phyloP scores from a whole-genome alignment of 2,113 vertebrate genomes.

The Mesitornis unicolor region DNA sequence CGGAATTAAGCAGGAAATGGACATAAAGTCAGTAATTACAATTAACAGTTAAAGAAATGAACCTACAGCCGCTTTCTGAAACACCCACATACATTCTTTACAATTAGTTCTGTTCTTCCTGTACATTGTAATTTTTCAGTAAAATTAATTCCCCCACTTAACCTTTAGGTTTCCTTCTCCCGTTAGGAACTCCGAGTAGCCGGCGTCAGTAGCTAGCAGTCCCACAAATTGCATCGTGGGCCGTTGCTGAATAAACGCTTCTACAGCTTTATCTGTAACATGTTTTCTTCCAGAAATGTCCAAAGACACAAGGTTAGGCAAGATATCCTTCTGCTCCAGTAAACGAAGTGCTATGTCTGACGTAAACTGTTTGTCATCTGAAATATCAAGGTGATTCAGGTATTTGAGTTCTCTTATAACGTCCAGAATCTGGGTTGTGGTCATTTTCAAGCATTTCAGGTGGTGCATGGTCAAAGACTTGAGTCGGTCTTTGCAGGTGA shows the following conservation, averaged over 20 bases:
- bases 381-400: slow-evolving; percentile 95
- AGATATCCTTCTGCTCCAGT: slow-evolving; percentile 87
- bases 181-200: slow-evolving; percentile 92
- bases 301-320: slow-evolving; percentile 88
- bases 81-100: neutral
- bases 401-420: slow-evolving; percentile 89
- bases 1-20: neutral
- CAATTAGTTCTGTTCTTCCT: neutral
- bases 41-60: neutral
- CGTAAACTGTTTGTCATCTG: slow-evolving; percentile 98
- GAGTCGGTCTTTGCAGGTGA: slow-evolving; percentile 88
- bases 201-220: slow-evolving; percentile 93
- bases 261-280: slow-evolving; percentile 90
- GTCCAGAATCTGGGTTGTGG: slow-evolving; percentile 89
- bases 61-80: neutral
- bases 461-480: slow-evolving; percentile 96
- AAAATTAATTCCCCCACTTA: slow-evolving; percentile 37
- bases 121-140: neutral
- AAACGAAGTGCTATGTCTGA: slow-evolving; percentile 96
- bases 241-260: slow-evolving; percentile 88
- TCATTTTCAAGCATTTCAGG: slow-evolving; percentile 98
- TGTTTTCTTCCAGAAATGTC: slow-evolving; percentile 96
- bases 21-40: neutral
- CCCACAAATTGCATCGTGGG: slow-evolving; percentile 96
- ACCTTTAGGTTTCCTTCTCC: slow-evolving; percentile 94